Conservation (phyloP, 2,888 invertebrate genomes). For the Drosophila neonasuta region DNA sequence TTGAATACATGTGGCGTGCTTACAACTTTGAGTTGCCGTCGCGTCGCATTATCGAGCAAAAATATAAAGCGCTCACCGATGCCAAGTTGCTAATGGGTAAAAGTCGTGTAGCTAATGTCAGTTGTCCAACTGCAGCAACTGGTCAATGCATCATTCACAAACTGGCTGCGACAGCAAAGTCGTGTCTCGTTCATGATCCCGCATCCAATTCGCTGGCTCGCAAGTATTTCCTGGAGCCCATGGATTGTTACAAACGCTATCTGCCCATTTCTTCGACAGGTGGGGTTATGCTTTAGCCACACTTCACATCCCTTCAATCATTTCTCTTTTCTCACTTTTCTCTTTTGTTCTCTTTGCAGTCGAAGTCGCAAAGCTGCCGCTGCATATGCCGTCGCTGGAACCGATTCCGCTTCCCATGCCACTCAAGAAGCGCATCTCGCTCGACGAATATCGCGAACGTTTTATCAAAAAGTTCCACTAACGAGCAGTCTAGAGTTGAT, state of each 20-base stretch:
- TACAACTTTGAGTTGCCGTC: constrained; percentile 37
- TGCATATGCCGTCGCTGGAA: neutral
- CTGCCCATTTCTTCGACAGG: constrained; percentile 13
- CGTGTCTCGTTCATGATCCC: neutral
- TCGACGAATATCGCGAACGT: constrained; percentile 40
- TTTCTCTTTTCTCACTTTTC: neutral
- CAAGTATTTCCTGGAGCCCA: constrained; percentile 31
- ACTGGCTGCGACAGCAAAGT: neutral
- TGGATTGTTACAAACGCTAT: constrained; percentile 34
- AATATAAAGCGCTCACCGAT: constrained; percentile 13
- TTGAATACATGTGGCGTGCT: constrained; percentile 24
- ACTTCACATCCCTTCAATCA: neutral
- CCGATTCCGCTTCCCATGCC: neutral
- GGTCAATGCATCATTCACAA: neutral
- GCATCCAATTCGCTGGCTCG: neutral
- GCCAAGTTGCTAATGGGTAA: neutral
- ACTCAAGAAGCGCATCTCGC: constrained; percentile 33
- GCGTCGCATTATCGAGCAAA: constrained; percentile 26
- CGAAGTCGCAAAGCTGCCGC: neutral
- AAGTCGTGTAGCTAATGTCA: neutral
- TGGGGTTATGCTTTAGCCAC: neutral
- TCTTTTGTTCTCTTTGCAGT: neutral
- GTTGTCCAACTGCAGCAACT: neutral
- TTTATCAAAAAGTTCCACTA: constrained; percentile 12
- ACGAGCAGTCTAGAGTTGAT: neutral